Base-by-base conservation (phyloP, 2,797 vertebrate genomes). In the Apogon hyalosoma region DNA sequence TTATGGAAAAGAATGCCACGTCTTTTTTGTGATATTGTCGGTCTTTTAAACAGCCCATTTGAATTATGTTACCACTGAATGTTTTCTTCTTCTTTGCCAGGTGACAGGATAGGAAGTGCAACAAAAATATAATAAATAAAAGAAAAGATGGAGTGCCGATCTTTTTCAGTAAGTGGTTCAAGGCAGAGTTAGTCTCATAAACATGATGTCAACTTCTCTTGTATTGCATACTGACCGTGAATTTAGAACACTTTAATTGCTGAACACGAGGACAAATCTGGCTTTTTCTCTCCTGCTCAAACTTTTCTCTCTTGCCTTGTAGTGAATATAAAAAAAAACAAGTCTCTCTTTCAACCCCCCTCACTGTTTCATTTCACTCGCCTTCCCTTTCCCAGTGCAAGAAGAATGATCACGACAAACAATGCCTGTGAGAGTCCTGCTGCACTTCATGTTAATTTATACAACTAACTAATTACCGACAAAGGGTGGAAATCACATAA, bases 391-490 rank as follows among this genome's bases (percentile, higher is more conserved):
- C 79, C 78, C 81, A 80, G 81, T 52, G 12, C 11, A 16, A 79
- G 80, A 82, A 81, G 75, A 82, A 92, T 94, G 95, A 96, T 95
- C 93, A 92, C 91, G 90, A 90, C 92, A 94, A 96, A 96, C 95
- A 96, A 96, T 95, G 94, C 92, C 88, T 90, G 90, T 88, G 82
- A 96, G 95, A 96, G 95, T 92, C 93, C 94, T 92, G 94, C 79
- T 82, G 79, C 93, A 95, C 95, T 96, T 96, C 94, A 94, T 95
- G 96, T 96, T 98, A 96, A 97, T 97, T 98, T 96, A 96, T 96
- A 97, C 96, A 97, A 97, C 95, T 95, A 96, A 95, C 96, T 98
- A 98, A 98, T 98, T 97, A 96, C 96, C 91, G 93, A 94, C 95
- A 97, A 97, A 96, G 95, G 95, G 91, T 94, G 93, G 93, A 94